phyloP scores from a whole-genome alignment of 2,113 vertebrate species.

The Misgurnus mizolepis region DNA sequence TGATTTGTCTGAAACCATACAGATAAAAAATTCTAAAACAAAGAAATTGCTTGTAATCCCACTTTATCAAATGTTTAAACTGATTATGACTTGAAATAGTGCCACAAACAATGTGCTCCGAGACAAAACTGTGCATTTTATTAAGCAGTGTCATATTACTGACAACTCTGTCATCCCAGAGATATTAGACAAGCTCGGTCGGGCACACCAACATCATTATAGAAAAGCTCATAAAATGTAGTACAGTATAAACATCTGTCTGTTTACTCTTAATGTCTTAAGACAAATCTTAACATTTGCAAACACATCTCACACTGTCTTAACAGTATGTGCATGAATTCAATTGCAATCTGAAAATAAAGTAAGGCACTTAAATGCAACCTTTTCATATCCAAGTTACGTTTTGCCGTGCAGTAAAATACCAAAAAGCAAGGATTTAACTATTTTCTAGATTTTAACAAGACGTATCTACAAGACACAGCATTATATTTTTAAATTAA shows the following conservation, averaged over 20 bases:
- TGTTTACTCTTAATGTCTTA: not conserved
- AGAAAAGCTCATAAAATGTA: slow-evolving; percentile 4
- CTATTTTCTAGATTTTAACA: not conserved
- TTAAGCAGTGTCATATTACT: slow-evolving; percentile 24
- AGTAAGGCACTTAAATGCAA: not conserved
- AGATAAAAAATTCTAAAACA: not conserved
- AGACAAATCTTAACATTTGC: not conserved
- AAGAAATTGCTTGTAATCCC: not conserved
- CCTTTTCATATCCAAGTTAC: not conserved
- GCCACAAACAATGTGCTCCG: not conserved
- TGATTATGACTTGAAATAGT: not conserved
- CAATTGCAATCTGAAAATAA: not conserved
- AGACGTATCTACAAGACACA: too few species aligned
- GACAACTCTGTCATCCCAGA: slow-evolving; percentile 7
- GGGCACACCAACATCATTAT: slow-evolving; percentile 12
- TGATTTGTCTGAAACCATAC: too few species aligned
- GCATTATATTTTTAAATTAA: not conserved
- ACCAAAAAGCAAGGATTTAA: not conserved
- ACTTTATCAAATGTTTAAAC: not conserved
- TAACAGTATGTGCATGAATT: not conserved
- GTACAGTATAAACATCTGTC: not conserved
- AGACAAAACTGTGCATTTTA: slow-evolving; percentile 12
- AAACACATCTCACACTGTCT: not conserved
- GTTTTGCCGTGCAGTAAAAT: not conserved
- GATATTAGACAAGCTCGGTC: slow-evolving; percentile 44